Conservation (phyloP, 2,113 vertebrate genomes). For the Urocynchramus pylzowi region DNA sequence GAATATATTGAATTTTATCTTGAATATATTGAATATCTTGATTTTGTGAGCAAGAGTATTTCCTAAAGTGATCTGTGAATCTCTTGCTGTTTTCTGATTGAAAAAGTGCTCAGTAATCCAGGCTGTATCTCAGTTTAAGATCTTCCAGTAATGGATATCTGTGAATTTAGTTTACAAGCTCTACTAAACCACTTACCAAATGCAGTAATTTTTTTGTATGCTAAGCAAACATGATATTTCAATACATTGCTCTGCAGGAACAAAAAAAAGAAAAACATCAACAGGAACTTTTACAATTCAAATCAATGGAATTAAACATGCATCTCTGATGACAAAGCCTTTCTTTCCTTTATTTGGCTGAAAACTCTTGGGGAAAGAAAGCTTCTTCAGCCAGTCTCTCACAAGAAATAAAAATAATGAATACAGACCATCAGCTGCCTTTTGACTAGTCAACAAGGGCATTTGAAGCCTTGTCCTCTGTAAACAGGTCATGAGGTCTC, state of each 20-base stretch:
- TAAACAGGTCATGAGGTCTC: neutral
- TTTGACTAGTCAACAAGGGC: neutral
- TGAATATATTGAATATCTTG: neutral
- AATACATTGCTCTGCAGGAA: neutral
- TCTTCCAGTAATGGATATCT: neutral
- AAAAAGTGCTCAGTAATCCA: neutral
- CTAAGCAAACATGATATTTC: neutral
- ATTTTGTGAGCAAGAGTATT: neutral
- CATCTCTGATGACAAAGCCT: neutral
- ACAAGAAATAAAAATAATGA: neutral
- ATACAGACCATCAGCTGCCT: neutral
- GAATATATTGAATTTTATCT: neutral
- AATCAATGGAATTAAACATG: neutral
- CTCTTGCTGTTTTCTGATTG: neutral
- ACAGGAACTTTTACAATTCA: neutral
- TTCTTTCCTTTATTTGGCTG: neutral
- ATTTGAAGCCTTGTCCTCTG: neutral
- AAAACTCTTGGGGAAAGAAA: neutral
- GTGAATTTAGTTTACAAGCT: neutral
- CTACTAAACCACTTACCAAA: neutral
- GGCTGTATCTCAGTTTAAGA: neutral
- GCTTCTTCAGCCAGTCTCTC: neutral
- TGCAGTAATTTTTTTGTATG: neutral
- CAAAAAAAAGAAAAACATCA: neutral
- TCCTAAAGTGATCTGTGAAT: neutral